Conservation (phyloP, 2,113 vertebrate species). For the Dicrurus megarhynchus region DNA sequence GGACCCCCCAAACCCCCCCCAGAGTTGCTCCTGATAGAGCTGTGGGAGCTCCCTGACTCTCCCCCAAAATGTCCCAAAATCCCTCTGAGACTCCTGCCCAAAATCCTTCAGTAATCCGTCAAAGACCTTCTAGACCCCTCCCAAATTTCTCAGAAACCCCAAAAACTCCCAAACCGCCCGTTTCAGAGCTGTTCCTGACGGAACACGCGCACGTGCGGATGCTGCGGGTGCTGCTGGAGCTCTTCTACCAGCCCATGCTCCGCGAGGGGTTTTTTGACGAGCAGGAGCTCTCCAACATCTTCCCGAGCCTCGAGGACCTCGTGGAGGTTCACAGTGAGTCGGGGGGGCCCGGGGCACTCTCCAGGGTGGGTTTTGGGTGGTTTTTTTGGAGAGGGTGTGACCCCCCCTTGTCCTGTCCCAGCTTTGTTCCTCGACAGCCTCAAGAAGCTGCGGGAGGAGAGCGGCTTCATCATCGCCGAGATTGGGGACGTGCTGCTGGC, state of each 20-base stretch:
- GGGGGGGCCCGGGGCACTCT: no score
- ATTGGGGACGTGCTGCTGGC: slow-evolving; percentile 63
- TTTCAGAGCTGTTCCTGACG: neutral
- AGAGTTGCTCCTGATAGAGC: neutral
- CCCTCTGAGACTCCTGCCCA: no score
- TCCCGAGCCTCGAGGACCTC: no score
- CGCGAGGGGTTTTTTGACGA: neutral
- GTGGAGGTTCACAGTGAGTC: no score
- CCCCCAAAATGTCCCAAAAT: neutral
- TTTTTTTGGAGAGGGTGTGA: no score
- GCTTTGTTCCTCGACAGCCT: slow-evolving; percentile 84
- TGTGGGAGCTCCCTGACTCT: neutral
- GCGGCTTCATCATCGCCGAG: slow-evolving; percentile 78
- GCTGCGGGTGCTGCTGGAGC: neutral
- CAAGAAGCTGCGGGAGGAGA: slow-evolving; percentile 83
- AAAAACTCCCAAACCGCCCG: neutral
- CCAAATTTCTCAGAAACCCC: neutral
- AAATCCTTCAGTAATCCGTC: neutral
- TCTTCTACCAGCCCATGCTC: neutral
- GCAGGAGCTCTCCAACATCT: neutral
- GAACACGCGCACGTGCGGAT: neutral
- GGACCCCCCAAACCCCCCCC: no score
- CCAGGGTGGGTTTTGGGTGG: neutral
- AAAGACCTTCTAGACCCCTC: neutral
- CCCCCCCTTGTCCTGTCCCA: slow-evolving; percentile 22